These are phyloP conservation scores for Drosophila ogumai DNA, from an alignment of 1,140 invertebrate genomes.

Conservation along the genomic window DNA sequence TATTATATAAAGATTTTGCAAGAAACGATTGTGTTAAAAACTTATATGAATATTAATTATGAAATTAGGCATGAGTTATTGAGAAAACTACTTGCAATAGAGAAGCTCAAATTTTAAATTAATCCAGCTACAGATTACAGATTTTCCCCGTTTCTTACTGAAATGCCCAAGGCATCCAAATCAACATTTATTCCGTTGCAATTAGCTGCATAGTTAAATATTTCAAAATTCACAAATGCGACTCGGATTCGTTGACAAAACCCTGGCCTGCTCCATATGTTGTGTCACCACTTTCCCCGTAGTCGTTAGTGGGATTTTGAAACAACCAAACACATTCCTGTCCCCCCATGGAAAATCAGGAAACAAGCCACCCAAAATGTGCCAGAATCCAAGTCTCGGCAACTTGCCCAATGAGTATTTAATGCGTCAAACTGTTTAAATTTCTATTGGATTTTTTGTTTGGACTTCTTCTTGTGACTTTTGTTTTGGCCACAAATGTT, in stretches of 20 bases:
- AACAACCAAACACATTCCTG: not conserved
- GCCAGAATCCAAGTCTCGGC: conserved; percentile 25
- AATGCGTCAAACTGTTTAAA: conserved; percentile 84
- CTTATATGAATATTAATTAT: not conserved
- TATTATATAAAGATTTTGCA: too few relatives aligned
- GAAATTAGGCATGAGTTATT: too few relatives aligned
- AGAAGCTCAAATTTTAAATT: not conserved
- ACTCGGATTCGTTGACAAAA: conserved; percentile 10
- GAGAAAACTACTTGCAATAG: too few relatives aligned
- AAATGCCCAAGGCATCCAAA: not conserved
- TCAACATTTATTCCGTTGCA: not conserved
- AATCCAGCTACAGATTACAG: too few relatives aligned
- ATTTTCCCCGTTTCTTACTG: not conserved
- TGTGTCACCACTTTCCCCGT: conserved; percentile 16
- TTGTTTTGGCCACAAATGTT: conserved; percentile 73
- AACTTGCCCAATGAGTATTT: conserved; percentile 75
- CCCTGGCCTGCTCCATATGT: conserved; percentile 12
- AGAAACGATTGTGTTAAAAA: not conserved
- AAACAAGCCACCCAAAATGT: conserved; percentile 17
- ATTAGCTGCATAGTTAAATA: conserved; percentile 11
- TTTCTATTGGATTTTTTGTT: conserved; percentile 80
- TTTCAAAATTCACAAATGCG: conserved; percentile 9
- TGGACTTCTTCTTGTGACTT: conserved; percentile 71
- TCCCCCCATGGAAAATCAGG: not conserved
- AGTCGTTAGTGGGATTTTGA: conserved; percentile 26